Evolutionary conservation across 2,113 vertebrate genomes (phyloP).

Genomic region (Hippocampus zosterae): DNA sequence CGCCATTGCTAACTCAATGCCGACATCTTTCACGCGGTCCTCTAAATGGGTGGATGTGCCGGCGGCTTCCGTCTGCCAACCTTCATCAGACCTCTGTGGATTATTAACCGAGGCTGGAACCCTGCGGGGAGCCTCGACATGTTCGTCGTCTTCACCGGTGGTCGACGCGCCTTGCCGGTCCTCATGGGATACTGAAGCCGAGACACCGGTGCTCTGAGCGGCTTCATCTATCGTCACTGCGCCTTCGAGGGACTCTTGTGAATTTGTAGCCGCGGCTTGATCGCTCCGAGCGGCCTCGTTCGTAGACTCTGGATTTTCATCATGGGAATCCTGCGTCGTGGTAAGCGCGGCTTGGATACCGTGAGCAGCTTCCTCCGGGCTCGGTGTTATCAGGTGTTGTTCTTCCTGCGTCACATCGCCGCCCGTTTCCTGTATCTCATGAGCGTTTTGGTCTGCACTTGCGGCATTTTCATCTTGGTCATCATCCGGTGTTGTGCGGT

Average conservation of each 20-base stretch:
- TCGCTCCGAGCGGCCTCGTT: not conserved
- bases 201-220: not conserved
- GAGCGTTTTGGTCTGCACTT: not conserved
- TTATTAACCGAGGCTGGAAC: not conserved
- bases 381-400: not conserved
- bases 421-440: not conserved
- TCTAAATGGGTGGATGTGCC: not conserved
- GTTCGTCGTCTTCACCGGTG: not conserved
- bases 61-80: not conserved
- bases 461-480: not conserved
- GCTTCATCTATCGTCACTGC: not conserved
- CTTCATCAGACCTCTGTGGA: not conserved
- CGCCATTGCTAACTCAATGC: not conserved
- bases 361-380: not conserved
- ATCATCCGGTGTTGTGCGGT: not conserved
- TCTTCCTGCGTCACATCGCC: conserved; percentile 2
- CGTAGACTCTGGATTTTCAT: not conserved
- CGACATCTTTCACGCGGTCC: not conserved
- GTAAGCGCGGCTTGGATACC: not conserved
- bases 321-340: not conserved
- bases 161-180: not conserved
- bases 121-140: too few species aligned
- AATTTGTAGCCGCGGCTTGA: not conserved
- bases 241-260: not conserved
- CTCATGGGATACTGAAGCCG: not conserved